Conservation (phyloP, 2,888 invertebrate species). For the Tribolium freemani region DNA sequence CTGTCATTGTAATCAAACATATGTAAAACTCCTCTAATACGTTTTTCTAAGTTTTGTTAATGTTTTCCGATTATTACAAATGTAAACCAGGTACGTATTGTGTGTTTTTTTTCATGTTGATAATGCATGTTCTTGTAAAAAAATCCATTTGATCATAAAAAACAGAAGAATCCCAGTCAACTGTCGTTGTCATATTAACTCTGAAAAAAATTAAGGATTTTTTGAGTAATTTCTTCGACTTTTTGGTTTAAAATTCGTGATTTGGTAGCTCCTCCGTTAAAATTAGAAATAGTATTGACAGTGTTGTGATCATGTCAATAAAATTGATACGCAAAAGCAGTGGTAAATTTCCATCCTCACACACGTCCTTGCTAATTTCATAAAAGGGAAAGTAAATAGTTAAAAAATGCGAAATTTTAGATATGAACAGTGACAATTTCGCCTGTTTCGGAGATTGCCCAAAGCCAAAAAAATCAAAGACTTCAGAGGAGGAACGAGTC, state of each 20-base stretch:
- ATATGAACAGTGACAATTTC: conserved; percentile 63
- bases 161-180: conserved; percentile 43
- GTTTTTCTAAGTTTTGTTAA: conserved; percentile 38
- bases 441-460: conserved; percentile 63
- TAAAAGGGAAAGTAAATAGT: not conserved
- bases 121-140: not conserved
- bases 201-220: conserved; percentile 37
- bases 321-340: conserved; percentile 48
- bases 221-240: conserved; percentile 41
- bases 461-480: conserved; percentile 66
- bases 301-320: conserved; percentile 26
- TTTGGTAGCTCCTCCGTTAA: conserved; percentile 32
- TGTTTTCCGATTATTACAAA: conserved; percentile 45
- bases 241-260: conserved; percentile 21
- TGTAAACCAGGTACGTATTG: conserved; percentile 49
- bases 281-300: conserved; percentile 27
- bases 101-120: conserved; percentile 3
- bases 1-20: conserved; percentile 47
- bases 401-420: conserved; percentile 44
- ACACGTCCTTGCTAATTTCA: conserved; percentile 30
- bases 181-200: conserved; percentile 47
- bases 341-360: conserved; percentile 43
- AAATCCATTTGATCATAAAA: not conserved
- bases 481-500: conserved; percentile 52
- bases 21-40: conserved; percentile 38